Base-by-base conservation (phyloP, 1,140 invertebrate genomes). In the Conus betulinus region DNA sequence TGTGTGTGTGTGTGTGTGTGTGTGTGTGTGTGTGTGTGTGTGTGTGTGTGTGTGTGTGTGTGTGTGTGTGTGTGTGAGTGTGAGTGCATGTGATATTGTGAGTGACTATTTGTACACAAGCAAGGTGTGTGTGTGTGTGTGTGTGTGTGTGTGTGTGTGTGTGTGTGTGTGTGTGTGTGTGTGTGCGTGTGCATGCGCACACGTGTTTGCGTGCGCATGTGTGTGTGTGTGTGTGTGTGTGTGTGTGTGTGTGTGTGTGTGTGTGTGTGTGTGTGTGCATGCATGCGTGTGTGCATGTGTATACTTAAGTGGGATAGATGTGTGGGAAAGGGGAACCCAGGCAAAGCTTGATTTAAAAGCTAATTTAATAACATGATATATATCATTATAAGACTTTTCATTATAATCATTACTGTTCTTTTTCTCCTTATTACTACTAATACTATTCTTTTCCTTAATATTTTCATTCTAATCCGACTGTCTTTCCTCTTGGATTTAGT, bases 161-260 rank as follows among this genome's bases (percentile, higher is more conserved):
- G 57, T 4, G 15, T 60, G 15, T 5, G 1, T 60, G 57, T 5
- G 57, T 4, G 8, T 60, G 57, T 5, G 57, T 60, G 57, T 60
- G 57, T 15, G 15, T 60, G 15, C 15, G 57, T 5, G 57, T 0
- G 57, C 57, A 60, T 15, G 15, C 55, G 13, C 13, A 13, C 13
- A 13, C 13, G 13, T 57, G 55, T 57, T n/a, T 39, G 25, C 39
- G 76, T 11, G 76, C 39, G 76, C 39, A 25, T 39, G 25, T 78
- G 76, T 39, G 76, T 39, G 25, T 39, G 76, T 78, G 76, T 78
- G 25, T 78, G 25, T 78, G 25, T 78, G 76, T 78, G 76, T 39
- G 25, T 78, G 76, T 39, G n/a, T 78, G 76, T 39, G 76, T 78
- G 76, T 78, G 15, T 78, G 76, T 78, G 76, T 78, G n/a, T 39